These are phyloP conservation scores for Holothuria glaberrima DNA, from an alignment of 35 echinoderm and acorn worm species.

Conservation along the genomic window DNA sequence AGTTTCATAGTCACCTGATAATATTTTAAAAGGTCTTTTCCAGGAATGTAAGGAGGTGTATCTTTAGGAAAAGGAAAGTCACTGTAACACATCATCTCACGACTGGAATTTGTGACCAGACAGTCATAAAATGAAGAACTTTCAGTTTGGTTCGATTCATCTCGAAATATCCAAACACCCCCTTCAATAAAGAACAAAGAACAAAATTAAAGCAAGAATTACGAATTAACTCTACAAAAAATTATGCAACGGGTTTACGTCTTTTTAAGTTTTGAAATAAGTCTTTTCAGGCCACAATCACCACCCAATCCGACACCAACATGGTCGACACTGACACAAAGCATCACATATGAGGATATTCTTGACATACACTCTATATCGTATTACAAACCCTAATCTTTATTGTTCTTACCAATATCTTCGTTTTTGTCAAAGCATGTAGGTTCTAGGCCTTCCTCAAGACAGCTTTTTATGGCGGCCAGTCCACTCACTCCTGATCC, in stretches of 20 bases:
- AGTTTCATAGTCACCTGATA: conserved; percentile 34
- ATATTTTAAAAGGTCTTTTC: conserved; percentile 62
- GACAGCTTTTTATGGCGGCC: conserved; percentile 69
- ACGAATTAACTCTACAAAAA: too few species aligned
- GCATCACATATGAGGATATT: too few species aligned
- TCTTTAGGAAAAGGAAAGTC: conserved; percentile 78
- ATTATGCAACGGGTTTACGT: too few species aligned
- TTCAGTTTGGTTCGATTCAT: not conserved
- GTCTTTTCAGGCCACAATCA: too few species aligned
- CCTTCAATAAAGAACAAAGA: conserved; percentile 30
- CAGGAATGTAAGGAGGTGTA: conserved; percentile 69
- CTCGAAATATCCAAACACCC: conserved; percentile 56
- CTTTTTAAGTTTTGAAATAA: too few species aligned
- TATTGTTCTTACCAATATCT: conserved; percentile 60
- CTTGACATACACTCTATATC: too few species aligned
- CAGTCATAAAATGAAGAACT: conserved; percentile 70
- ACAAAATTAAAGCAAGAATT: not conserved
- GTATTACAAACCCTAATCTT: too few species aligned
- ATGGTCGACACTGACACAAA: too few species aligned
- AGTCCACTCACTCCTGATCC: conserved; percentile 74
- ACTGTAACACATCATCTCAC: conserved; percentile 88
- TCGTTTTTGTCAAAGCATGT: conserved; percentile 72
- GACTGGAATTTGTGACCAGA: conserved; percentile 79
- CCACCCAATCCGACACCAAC: too few species aligned
- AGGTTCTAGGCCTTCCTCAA: conserved; percentile 81